Evolutionary conservation across 2,113 vertebrate species (phyloP).

Genomic region (Phasianus colchicus): DNA sequence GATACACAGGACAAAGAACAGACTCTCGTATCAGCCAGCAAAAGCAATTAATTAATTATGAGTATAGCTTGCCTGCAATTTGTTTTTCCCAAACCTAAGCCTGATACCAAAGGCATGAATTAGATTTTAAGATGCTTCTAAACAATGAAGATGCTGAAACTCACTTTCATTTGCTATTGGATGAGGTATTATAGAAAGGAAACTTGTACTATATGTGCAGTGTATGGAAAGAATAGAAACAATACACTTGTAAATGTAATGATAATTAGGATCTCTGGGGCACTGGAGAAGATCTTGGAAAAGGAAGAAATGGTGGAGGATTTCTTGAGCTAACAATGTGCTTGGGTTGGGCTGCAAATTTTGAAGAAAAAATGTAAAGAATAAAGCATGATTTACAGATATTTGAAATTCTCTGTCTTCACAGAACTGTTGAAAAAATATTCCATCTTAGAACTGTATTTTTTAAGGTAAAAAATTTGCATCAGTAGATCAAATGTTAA

Average conservation of each 20-base stretch:
- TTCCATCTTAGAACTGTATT: background rate
- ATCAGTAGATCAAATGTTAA: background rate
- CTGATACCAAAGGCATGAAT: background rate
- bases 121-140: conserved; percentile 1
- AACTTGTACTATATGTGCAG: background rate
- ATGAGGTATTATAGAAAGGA: background rate
- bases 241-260: background rate
- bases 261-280: background rate
- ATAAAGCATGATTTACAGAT: background rate
- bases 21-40: conserved; percentile 34
- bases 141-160: background rate
- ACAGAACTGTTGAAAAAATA: background rate
- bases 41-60: conserved; percentile 67
- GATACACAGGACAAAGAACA: conserved; percentile 49
- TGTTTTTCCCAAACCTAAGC: background rate
- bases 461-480: background rate
- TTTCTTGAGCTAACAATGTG: background rate
- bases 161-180: background rate
- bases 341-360: background rate
- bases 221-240: background rate
- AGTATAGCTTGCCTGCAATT: background rate
- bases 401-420: background rate
- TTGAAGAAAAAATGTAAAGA: background rate
- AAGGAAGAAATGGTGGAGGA: background rate
- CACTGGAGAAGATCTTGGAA: background rate